phyloP scores from a whole-genome alignment of 2,113 vertebrate species.

The Notarius quadriscutis region DNA sequence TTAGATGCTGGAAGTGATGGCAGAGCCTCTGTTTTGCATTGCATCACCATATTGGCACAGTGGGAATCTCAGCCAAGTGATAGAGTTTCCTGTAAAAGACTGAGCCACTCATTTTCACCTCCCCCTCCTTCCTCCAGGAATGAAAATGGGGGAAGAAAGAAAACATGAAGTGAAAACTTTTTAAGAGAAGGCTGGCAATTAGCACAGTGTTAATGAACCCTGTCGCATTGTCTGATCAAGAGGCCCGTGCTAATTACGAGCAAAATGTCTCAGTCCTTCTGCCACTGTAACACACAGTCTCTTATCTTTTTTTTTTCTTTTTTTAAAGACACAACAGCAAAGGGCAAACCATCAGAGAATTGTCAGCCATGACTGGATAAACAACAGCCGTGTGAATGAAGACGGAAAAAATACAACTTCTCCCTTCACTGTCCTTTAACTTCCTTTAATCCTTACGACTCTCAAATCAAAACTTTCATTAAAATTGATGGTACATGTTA shows the following conservation, averaged over 20 bases:
- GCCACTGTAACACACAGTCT: conserved; percentile 60
- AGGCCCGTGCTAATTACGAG: conserved; percentile 76
- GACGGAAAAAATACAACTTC: background rate
- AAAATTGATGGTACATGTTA: background rate
- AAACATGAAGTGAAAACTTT: conserved; percentile 52
- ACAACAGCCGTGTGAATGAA: background rate
- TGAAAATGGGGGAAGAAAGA: conserved; percentile 58
- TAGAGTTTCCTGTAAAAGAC: conserved; percentile 49
- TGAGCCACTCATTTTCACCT: conserved; percentile 50
- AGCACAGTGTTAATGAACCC: conserved; percentile 76
- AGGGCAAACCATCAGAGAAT: conserved; percentile 5
- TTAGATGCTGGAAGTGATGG: conserved; percentile 32
- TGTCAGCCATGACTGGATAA: background rate
- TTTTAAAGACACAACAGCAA: conserved; percentile 2
- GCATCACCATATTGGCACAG: conserved; percentile 45
- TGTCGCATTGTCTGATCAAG: conserved; percentile 80
- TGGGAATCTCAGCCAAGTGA: conserved; percentile 45
- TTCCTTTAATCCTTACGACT: no score
- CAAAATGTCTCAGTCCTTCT: conserved; percentile 71
- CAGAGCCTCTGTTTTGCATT: conserved; percentile 34
- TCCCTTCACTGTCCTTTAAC: background rate
- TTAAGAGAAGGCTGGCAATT: conserved; percentile 70
- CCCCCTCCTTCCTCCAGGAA: conserved; percentile 52
- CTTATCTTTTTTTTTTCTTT: background rate
- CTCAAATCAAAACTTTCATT: background rate